Base-by-base conservation (phyloP, 2,888 invertebrate genomes). In the Noctua fimbriata region DNA sequence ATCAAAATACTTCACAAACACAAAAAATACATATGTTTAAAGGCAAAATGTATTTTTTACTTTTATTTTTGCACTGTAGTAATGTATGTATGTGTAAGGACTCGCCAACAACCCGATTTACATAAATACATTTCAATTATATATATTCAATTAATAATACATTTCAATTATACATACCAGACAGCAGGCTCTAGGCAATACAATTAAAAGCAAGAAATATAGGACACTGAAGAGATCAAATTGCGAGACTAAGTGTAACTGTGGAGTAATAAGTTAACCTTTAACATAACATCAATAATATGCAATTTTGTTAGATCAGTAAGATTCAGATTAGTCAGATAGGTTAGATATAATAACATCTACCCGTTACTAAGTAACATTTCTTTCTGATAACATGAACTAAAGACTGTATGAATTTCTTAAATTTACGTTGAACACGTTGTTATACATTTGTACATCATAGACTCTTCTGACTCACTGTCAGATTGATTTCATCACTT, bases 171-270 rank as follows among this genome's bases (percentile, higher is more conserved):
- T 18, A 81, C 44, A 47, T 16, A 18, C 32, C 44, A 41, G 60
- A 47, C 47, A 63, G 16, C 83, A 88, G 84, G 81, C 79, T 76
- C 75, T 83, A 24, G 52, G 44, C 72, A 86, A 79, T 81, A 80
- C 90, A 87, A 88, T 91, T 87, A 87, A 74, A 86, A 85, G 58
- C 79, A 79, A 82, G 73, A 84, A 89, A 88, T 89, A 88, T 88
- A 89, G 36, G 36, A 14, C 36, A 47, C 44, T 73, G 16, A 58
- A 41, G 55, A 58, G 49, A 76, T 14, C 16, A 67, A 60, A 82
- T 58, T 75, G 32, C 28, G 24, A 65, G 65, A 36, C 14, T 32
- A 65, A 65, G 10, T 44, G 9, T 47, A 24, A 73, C 24, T 18
- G 47, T 47, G 18, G 21, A 55, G 7, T 32, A 66, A 66, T 67